A percentile compares a stretch with the other conserved stretches of the same genome.
Conservation (phyloP, 2,113 vertebrate genomes). For the Carlito syrichta region DNA sequence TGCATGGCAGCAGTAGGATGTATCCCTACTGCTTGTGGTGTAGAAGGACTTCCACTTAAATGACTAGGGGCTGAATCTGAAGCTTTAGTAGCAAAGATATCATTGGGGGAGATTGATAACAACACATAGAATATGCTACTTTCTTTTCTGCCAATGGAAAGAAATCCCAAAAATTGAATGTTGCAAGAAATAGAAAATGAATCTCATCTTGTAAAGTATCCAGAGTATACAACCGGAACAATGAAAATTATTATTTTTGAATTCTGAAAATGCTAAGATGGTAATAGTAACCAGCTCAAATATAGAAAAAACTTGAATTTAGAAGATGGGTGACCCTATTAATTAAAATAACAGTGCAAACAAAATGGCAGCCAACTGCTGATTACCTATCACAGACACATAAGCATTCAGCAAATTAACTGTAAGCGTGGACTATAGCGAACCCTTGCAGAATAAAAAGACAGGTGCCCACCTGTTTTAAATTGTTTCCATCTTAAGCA, state of each 20-base stretch:
- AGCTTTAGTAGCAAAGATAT: background rate
- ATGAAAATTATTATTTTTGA: background rate
- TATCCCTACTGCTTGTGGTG: background rate
- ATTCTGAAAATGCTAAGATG: background rate
- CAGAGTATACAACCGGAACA: background rate
- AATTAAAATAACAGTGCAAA: slow-evolving; percentile 60
- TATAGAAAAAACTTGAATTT: background rate
- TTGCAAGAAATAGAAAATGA: background rate
- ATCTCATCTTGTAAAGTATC: background rate
- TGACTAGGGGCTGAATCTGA: background rate
- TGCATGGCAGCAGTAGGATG: background rate
- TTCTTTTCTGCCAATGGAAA: background rate
- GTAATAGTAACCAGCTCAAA: background rate
- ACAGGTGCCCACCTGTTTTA: background rate
- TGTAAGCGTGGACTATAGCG: background rate
- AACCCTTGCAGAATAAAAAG: background rate
- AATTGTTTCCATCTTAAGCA: background rate
- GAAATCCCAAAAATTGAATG: background rate
- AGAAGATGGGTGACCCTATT: slow-evolving; percentile 45
- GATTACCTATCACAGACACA: background rate
- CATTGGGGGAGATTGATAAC: background rate
- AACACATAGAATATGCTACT: background rate
- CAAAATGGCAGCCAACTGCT: background rate
- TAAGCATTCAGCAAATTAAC: slow-evolving; percentile 33
- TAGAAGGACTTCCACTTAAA: background rate